Evolutionary conservation across 2,888 invertebrate species (phyloP), one percentile per base, ranked within the genome.

Genomic region (Tachystola acroxantha): DNA sequence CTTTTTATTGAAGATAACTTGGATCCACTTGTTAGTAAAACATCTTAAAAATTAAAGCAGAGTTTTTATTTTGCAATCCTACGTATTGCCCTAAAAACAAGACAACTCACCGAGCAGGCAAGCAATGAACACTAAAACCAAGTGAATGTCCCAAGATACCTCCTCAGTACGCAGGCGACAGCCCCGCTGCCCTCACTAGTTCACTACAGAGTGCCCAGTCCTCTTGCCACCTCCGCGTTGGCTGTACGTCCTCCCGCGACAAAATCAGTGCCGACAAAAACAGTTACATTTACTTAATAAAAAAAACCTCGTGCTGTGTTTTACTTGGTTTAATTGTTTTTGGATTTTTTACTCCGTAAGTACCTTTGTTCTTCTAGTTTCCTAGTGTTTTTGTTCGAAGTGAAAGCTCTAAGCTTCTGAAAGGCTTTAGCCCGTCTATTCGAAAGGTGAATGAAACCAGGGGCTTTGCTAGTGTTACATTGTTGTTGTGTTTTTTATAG

Each of bases 231-330:
- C 58, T 58, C 65, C 57, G 60, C 47, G 44, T 36, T 11, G 48
- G 53, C 44, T 44, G 67, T 49, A 64, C 65, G 69, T n/a, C n/a
- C 57, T 45, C 46, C 46, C 59, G 50, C 64, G 69, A 60, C 37
- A 38, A n/a, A 48, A 28, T 6, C 45, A 67, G 73, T 73, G 71
- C 52, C 57, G 53, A 53, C 31, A 48, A 50, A 55, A 59, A 57
- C 64, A 67, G 67, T 73, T 64, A 56, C 50, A 61, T 5, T 27
- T 71, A 63, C 61, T 63, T 70, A 70, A 59, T 58, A 60, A 61
- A 59, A 57, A 70, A 69, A 67, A 64, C 72, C 66, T 57, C 70
- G 85, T 85, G 82, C 64, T 75, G 82, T 85, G 82, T 64, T 63
- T 55, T 52, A 11, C 5, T 24, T 52, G 53, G 36, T 46, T 45